Percentiles rank a stretch among this genome's conserved stretches.
phyloP scores from a whole-genome alignment of 2,888 invertebrate genomes.

The Punctoribates punctum region DNA sequence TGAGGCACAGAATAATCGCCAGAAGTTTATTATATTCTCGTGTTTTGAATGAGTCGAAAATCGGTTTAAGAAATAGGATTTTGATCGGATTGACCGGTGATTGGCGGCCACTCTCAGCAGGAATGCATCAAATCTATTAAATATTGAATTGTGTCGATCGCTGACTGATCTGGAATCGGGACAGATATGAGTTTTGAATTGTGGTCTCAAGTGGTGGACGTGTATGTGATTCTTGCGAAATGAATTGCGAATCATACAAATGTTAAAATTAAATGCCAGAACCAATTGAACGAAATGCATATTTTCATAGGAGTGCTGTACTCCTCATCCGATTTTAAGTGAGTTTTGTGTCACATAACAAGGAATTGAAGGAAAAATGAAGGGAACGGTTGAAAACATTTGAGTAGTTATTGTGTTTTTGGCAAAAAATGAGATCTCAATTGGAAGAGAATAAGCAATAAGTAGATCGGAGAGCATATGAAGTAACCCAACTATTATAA shows the following conservation, averaged over 20 bases:
- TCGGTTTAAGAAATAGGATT: too few relatives aligned
- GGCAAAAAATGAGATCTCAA: slow-evolving; percentile 7
- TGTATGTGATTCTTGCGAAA: slow-evolving; percentile 29
- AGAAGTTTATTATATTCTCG: too few relatives aligned
- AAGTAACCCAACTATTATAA: slow-evolving; percentile 31
- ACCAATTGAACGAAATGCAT: slow-evolving; percentile 4
- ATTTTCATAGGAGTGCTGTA: slow-evolving; percentile 25
- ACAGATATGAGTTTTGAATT: not conserved
- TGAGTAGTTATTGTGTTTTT: slow-evolving; percentile 23
- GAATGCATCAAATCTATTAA: not conserved
- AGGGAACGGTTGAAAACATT: slow-evolving; percentile 4
- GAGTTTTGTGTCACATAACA: slow-evolving; percentile 33
- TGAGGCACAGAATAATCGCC: too few relatives aligned
- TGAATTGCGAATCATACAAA: slow-evolving; percentile 17
- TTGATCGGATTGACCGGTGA: not conserved
- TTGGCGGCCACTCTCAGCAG: not conserved
- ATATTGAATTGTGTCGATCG: not conserved
- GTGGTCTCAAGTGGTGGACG: slow-evolving; percentile 24
- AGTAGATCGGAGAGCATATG: not conserved
- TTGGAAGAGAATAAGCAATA: not conserved
- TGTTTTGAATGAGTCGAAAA: too few relatives aligned
- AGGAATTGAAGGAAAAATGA: not conserved
- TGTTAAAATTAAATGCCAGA: slow-evolving; percentile 18
- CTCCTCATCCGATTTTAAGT: slow-evolving; percentile 31
- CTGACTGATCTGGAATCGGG: not conserved